phyloP scores from a whole-genome alignment of 2,888 invertebrate species.

The Clanis bilineata region DNA sequence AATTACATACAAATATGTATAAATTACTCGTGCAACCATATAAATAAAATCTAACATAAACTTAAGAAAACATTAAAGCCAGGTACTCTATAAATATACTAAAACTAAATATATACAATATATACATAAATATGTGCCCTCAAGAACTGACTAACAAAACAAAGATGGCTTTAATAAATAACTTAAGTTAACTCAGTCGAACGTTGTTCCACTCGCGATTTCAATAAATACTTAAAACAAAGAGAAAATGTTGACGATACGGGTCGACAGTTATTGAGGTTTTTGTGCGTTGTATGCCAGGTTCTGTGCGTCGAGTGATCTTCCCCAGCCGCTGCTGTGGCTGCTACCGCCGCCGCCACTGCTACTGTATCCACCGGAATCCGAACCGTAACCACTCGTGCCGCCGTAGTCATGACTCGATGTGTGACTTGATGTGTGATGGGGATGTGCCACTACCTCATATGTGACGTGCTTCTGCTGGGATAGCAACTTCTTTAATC shows the following conservation, averaged over 20 bases:
- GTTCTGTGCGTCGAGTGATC: slow-evolving; percentile 89
- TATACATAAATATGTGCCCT: slow-evolving; percentile 42
- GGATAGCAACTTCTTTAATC: slow-evolving; percentile 90
- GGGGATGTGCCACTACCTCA: slow-evolving; percentile 93
- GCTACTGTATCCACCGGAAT: slow-evolving; percentile 80
- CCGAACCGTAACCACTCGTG: slow-evolving; percentile 85
- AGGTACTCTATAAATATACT: slow-evolving; percentile 49
- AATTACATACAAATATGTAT: slow-evolving; percentile 21
- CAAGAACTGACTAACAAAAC: slow-evolving; percentile 35
- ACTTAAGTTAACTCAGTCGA: slow-evolving; percentile 16
- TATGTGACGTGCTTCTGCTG: slow-evolving; percentile 94
- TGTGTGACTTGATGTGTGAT: slow-evolving; percentile 86
- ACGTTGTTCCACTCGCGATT: slow-evolving; percentile 14
- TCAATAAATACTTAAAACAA: slow-evolving; percentile 37
- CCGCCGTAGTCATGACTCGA: slow-evolving; percentile 85
- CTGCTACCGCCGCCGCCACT: slow-evolving; percentile 72
- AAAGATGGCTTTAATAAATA: slow-evolving; percentile 29
- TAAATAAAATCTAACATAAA: slow-evolving; percentile 45
- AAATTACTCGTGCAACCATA: slow-evolving; percentile 31
- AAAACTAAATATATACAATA: slow-evolving; percentile 41
- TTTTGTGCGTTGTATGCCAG: slow-evolving; percentile 91
- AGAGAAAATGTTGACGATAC: slow-evolving; percentile 69
- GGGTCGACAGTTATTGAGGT: slow-evolving; percentile 75
- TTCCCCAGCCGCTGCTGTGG: slow-evolving; percentile 87
- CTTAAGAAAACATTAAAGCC: slow-evolving; percentile 73